Evolutionary conservation across 2,797 vertebrate genomes (phyloP).

Genomic region (Enteromius viviparus): DNA sequence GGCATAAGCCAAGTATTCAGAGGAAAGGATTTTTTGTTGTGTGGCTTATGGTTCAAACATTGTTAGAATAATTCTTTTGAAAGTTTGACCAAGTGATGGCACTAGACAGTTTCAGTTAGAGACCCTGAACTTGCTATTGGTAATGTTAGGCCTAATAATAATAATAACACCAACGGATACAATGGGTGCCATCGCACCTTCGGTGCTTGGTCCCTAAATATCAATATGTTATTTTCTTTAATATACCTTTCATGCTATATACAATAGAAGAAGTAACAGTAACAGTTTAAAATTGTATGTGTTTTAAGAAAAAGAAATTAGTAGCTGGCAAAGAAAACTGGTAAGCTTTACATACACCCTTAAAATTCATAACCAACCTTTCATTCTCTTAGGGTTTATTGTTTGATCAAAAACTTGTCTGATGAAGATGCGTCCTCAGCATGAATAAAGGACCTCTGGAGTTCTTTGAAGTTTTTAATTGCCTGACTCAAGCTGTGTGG

Average conservation of each 20-base stretch:
- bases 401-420: conserved; percentile 2
- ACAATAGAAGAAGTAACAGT: not conserved
- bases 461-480: conserved; percentile 34
- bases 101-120: no score
- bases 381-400: not conserved
- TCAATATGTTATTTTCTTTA: not conserved
- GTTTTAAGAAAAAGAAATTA: not conserved
- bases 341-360: not conserved
- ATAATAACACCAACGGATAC: no score
- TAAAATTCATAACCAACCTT: conserved; percentile 9
- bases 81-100: no score
- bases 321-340: not conserved
- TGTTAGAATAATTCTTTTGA: no score
- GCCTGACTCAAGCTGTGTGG: not conserved
- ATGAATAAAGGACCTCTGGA: conserved; percentile 3
- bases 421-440: not conserved
- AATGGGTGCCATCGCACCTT: no score
- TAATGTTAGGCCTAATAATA: no score
- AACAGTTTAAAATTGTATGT: not conserved
- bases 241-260: not conserved
- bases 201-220: not conserved
- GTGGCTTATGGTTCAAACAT: no score
- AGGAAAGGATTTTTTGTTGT: no score
- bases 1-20: no score
- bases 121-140: no score